These are phyloP conservation scores for Eurois occulta DNA, from an alignment of 2,888 invertebrate genomes.

Conservation along the genomic window DNA sequence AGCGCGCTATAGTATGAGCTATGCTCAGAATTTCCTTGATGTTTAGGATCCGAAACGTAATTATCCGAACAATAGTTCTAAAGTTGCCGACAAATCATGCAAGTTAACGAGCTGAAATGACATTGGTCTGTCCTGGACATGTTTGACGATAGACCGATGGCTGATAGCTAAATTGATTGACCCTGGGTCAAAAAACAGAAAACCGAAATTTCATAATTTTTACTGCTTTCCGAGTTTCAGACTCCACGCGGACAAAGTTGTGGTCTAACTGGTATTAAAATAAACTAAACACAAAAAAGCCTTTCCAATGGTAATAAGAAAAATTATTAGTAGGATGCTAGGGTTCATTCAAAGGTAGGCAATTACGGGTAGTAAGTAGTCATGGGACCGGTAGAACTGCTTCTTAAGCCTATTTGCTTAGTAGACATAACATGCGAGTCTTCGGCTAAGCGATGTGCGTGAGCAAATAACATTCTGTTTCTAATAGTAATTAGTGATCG, in stretches of 20 bases:
- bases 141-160: background rate
- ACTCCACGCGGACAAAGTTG: background rate
- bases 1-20: background rate
- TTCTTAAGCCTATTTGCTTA: slow-evolving; percentile 54
- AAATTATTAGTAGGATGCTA: slow-evolving; percentile 39
- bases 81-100: background rate
- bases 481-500: background rate
- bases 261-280: background rate
- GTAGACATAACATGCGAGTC: slow-evolving; percentile 30
- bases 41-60: background rate
- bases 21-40: background rate
- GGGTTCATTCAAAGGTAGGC: slow-evolving; percentile 26
- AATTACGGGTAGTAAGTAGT: slow-evolving; percentile 46
- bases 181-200: background rate
- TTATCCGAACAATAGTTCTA: background rate
- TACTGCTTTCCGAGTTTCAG: background rate
- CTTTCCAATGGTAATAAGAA: slow-evolving; percentile 12
- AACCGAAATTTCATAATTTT: background rate
- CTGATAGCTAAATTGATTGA: background rate
- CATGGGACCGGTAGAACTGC: slow-evolving; percentile 55
- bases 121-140: background rate
- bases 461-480: slow-evolving; percentile 27
- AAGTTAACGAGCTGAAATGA: background rate
- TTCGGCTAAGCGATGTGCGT: slow-evolving; percentile 16
- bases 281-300: background rate